Evolutionary conservation across 2,113 vertebrate species (phyloP), one percentile per base, ranked within the genome.

Genomic region (Todiramphus chloris): DNA sequence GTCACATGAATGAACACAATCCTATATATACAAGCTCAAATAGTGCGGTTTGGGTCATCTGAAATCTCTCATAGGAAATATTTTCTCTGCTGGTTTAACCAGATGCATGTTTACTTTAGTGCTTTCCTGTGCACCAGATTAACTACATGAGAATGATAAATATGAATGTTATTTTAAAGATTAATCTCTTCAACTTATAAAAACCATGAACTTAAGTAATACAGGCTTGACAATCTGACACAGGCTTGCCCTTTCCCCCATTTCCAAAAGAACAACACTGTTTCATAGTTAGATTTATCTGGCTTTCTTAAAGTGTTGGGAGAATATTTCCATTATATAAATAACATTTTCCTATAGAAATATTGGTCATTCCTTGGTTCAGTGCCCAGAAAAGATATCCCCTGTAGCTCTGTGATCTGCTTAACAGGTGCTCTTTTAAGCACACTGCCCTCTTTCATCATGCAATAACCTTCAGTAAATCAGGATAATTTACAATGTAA

Each of bases 361-460:
- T 46, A 31, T 24, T 63, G 46, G 73, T 69, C 67, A 74, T 91
- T 88, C 33, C 37, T 91, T 77, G 56, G 74, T 89, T 80, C 90
- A 62, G 13, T 88, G 48, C 74, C 44, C 41, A 75, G 68, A 93
- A 60, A 87, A 95, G 66, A n/a, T 46, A 79, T 39, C 33, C 60
- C 30, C 77, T 70, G n/a, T 30, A 86, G 70, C 56, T 66, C 51
- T 74, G n/a, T n/a, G 83, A 74, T 79, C 77, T 66, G 27, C 81
- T 85, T 93, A 96, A 83, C 76, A 88, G 60, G 79, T 92, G 46
- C 19, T 89, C 48, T 78, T 92, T 83, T 55, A 84, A 88, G 66
- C 73, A 70, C 13, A 15, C 33, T 60, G 28, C 37, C 79, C 48
- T 83, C 37, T 81, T 83, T 90, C 84, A 81, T 92, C 92, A 83